Evolutionary conservation across 2,888 invertebrate species (phyloP), one percentile per base, ranked within the genome.

Genomic region (Bellardia pandia): DNA sequence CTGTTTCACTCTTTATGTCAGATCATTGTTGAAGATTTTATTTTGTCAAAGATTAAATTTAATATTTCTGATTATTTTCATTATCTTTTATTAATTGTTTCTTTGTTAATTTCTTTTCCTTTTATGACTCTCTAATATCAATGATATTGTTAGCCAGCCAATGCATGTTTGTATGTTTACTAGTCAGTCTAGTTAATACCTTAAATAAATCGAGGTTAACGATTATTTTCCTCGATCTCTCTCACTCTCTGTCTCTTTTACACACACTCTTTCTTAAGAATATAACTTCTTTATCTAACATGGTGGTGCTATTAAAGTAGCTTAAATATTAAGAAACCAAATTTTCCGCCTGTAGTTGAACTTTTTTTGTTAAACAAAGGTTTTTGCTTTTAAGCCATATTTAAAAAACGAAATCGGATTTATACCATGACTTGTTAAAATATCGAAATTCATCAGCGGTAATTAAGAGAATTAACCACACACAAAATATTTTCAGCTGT

Each of bases 161-260:
- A 33, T 5, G 6, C 33, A 14, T 33, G 13, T 3, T 4, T 60
- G 13, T 60, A 60, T 23, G 23, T 23, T 23, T 23, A 23, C 23
- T 23, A 23, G 23, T 23, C 23, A 23, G 23, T 23, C 23, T 42
- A 45, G 51, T 51, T 60, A 60, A 30, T 60, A 16, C 6, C 33
- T 33, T 33, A 91, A 91, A 91, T 91, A 92, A 91, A 91, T 91
- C 91, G 92, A 91, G 91, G 92, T 92, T 92, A 91, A 90, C 90
- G 90, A 91, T 91, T 90, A 91, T 86, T 37, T 66, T 53, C 51
- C 69, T 23, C 40, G 23, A 23, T 23, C 23, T 23, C 23, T 23
- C 23, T 23, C 23, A 1, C 23, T 23, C 23, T 23, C 23, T 23
- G 23, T 23, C 23, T 23, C 23, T 23, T 23, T 23, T 23, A 23